Evolutionary conservation across 1,140 invertebrate species (phyloP).

Genomic region (Pseudomyrmex sp.): DNA sequence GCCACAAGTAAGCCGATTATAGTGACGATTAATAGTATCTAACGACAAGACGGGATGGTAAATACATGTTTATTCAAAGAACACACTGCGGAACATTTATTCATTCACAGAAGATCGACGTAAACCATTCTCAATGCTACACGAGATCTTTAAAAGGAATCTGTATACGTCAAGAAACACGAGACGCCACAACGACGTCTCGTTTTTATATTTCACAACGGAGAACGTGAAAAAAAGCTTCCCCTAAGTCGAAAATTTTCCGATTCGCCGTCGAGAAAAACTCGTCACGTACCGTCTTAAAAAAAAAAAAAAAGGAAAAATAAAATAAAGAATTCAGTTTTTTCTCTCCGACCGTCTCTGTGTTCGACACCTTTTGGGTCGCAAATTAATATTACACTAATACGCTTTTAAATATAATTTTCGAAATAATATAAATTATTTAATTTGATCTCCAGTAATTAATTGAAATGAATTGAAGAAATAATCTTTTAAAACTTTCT

Average conservation of each 20-base stretch:
- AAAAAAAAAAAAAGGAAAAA: not conserved
- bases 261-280: not conserved
- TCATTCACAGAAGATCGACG: constrained; percentile 5
- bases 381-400: too few relatives aligned
- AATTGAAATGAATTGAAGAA: too few relatives aligned
- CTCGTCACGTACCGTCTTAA: not conserved
- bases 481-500: not conserved
- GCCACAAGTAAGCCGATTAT: constrained; percentile 30
- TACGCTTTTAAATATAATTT: too few relatives aligned
- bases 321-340: not conserved
- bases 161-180: not conserved
- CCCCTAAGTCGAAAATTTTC: not conserved
- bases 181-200: not conserved
- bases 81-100: constrained; percentile 7
- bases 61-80: constrained; percentile 36
- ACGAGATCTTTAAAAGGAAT: not conserved
- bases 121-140: not conserved
- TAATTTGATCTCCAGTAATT: too few relatives aligned
- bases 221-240: not conserved
- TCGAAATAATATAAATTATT: too few relatives aligned
- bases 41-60: constrained; percentile 24
- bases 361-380: too few relatives aligned
- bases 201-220: constrained; percentile 34
- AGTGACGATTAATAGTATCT: constrained; percentile 10
- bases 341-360: too few relatives aligned